Base-by-base conservation (phyloP, 2,888 invertebrate genomes). In the Griposia aprilina region DNA sequence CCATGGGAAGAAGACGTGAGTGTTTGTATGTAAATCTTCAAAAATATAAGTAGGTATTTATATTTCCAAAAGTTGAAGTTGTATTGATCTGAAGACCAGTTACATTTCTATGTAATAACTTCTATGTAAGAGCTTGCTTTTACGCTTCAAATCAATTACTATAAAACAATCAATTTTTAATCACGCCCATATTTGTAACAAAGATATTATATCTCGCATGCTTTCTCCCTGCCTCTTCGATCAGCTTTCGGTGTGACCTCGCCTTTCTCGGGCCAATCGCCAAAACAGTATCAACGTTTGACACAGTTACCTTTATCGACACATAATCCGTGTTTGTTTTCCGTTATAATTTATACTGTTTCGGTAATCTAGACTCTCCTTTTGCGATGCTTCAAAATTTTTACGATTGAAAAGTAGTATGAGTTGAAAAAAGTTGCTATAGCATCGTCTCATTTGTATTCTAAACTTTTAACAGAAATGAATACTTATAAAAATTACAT, bases 331-430 rank as follows among this genome's bases (percentile, higher is more conserved):
- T 86, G 76, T 88, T 81, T 74, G 74, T 74, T 78, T 65, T 74
- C 87, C 88, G 87, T 87, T 88, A 86, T 81, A 76, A 66, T 80
- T 67, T 83, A 86, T 83, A 72, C 68, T 30, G 68, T 73, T 59
- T 59, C 15, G 50, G 45, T 50, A 2, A 59, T 62, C 62, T 48
- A 59, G 5, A 63, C 13, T 59, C 26, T 48, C 5, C 5, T 13
- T 69, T 76, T 52, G 70, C 13, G 55, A 63, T 52, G 20, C 4
- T 60, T 30, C 11, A 45, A 59, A 69, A 55, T 52, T 20, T 65
- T 78, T 41, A 71, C 52, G n/a, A 30, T 41, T 30, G 17, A 76
- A 75, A 55, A 30, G 7, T 26, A n/a, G 0, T 15, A 0, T 2
- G 15, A 23, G 10, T 23, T 23, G 10, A 63, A 57, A 45, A 76